A percentile compares a stretch with the other conserved stretches of the same genome.
Conservation (phyloP, 2,797 vertebrate species). For the Poecilia gillii region DNA sequence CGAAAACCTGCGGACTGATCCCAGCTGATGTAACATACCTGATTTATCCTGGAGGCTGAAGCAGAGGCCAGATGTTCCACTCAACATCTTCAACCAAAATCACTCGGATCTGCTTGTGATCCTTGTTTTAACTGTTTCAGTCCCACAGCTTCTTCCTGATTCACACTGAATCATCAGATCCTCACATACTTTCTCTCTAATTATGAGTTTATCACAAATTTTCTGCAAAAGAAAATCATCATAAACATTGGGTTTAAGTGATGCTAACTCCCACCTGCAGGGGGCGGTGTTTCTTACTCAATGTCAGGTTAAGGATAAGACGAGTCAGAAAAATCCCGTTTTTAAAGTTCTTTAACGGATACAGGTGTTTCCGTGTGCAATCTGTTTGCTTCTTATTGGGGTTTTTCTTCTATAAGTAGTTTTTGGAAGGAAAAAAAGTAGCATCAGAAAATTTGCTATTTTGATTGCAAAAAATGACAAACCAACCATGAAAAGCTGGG, state of each 20-base stretch:
- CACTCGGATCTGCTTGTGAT: background rate
- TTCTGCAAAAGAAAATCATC: background rate
- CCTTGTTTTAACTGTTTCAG: background rate
- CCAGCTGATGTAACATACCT: constrained; percentile 33
- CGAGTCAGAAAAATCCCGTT: too few relatives aligned
- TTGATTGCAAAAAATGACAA: background rate
- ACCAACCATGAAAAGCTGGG: background rate
- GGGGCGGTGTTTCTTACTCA: background rate
- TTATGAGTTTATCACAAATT: background rate
- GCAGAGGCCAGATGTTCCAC: constrained; percentile 29
- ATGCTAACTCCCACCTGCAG: background rate
- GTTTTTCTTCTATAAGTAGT: background rate
- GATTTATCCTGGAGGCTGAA: constrained; percentile 16
- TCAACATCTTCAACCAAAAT: too few relatives aligned
- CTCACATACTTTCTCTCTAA: background rate
- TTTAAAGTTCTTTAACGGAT: background rate
- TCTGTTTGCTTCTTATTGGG: background rate
- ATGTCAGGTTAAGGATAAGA: background rate
- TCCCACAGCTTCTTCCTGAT: background rate
- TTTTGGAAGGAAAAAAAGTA: background rate
- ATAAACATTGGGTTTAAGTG: background rate
- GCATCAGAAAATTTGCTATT: background rate
- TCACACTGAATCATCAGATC: background rate
- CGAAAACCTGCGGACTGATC: background rate
- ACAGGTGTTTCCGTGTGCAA: background rate